Evolutionary conservation across 2,888 invertebrate species (phyloP), one percentile per base, ranked within the genome.

Genomic region (Diaprepes abbreviatus): DNA sequence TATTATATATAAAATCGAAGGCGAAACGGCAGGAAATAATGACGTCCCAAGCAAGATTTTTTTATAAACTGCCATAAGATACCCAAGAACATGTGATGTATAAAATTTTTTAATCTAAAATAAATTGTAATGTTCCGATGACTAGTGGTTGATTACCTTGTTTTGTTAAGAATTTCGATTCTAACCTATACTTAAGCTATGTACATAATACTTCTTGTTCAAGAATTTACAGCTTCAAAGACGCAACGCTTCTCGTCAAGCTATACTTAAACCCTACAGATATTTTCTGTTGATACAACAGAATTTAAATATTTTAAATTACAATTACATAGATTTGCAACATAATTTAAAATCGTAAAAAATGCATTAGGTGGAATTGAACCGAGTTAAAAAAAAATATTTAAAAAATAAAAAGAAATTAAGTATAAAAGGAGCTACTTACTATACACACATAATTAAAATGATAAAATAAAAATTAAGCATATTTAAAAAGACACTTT

Each of bases 211-310:
- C 48, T 48, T 48, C 9, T 40, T 40, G 12, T 24, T 48, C 9
- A 24, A 24, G n/a, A 48, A 48, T 48, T 5, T 48, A 33, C 50
- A 48, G 35, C 36, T 24, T 21, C 24, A 21, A 48, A 31, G 17
- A 28, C 17, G 14, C 4, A 31, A 24, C 12, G 9, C 7, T 45
- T 62, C 31, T 7, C 17, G 16, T 19, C 36, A 16, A 36, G 48
- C 28, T 38, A 31, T 5, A 9, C 10, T 59, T 1, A 12, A 7
- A 40, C 19, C 12, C 14, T 60, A 14, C 14, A 48, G n/a, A 60
- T 31, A 36, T 50, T 35, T 35, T 43, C 67, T 68, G 67, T 68
- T 68, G 67, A 68, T 68, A 63, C 67, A 68, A 68, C 67, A 68
- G 67, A 55, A 21, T 43, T 21, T 31, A 7, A 33, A 33, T 24